Evolutionary conservation across 2,888 invertebrate genomes (phyloP), one percentile per base, ranked within the genome.

Genomic region (Synanthedon myopaeformis): DNA sequence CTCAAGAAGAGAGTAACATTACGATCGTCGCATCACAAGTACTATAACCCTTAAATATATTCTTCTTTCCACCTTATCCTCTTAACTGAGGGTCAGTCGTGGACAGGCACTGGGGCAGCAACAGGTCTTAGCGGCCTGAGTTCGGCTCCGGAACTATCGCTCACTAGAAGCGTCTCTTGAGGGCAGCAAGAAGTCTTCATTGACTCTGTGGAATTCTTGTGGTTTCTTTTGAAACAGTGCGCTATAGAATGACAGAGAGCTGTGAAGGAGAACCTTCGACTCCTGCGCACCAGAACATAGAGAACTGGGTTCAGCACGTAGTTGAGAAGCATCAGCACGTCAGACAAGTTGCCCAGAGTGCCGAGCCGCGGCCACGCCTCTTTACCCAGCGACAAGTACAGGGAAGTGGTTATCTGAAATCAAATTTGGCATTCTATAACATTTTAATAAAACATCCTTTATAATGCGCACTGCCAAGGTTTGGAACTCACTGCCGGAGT

Each of bases 251-350:
- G 79, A 69, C 57, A 56, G 63, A 53, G n/a, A 72, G 69, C 54
- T 71, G 60, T 42, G 63, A 67, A 17, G 45, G 51, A 14, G 42
- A 41, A 41, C 12, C 52, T 14, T 13, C 42, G 42, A 35, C 72
- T 69, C 17, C 77, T 67, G 11, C 93, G 89, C 74, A 93, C 90
- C 35, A 95, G 84, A 52, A 95, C 95, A 78, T 95, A 96, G 54
- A 95, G 90, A 64, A 93, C 93, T 2, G 96, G 96, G 79, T 96
- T 93, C 58, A 95, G 88, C 41, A 93, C 92, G 77, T 95, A 96
- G 81, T 96, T 95, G 53, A 94, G 76, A 52, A 94, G 91, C 85
- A 95, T 91, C 55, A 95, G 85, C 54, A 93, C 76, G 72, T 96
- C 95, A 3, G 94, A 93, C 12, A 91, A 66, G 17, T 81, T 72